Evolutionary conservation across 2,888 invertebrate species (phyloP), one percentile per base, ranked within the genome.

Genomic region (Lasioglossum pauxillum): DNA sequence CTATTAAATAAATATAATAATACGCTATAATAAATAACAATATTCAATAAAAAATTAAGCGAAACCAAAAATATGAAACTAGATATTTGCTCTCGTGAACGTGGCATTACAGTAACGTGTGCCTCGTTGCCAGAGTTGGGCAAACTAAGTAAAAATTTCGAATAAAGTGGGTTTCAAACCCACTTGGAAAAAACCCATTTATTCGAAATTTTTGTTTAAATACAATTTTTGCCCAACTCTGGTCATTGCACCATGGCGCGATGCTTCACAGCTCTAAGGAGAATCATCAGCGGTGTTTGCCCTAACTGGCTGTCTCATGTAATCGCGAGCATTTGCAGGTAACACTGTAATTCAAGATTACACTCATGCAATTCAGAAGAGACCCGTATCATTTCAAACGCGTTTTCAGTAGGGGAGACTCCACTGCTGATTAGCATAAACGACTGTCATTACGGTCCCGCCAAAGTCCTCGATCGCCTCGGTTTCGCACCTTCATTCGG

Each of bases 381-480:
- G 23, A 19, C 14, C 46, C 67, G n/a, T 82, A 35, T 72, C 41
- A 35, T 60, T 73, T 23, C 1, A 7, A 49, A 7, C 23, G 74
- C 53, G 10, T 57, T 23, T n/a, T n/a, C n/a, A 16, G 27, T 12
- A 16, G 27, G 4, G 16, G 53, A 67, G 69, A 41, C 23, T 23
- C n/a, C 38, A 14, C 27, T 7, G 44, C 38, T 19, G 14, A 79
- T 85, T 79, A 76, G 44, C 78, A 76, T 67, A 67, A 73, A 72
- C n/a, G 53, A 10, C 78, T 64, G 72, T 79, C 75, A 67, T 79
- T 85, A 83, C 49, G 38, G 35, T 16, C 49, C 19, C 35, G 27
- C 31, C 35, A 74, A 73, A 49, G 49, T 16, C 71, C 27, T 27
- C 78, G 14, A 71, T 67, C 53, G 75, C 49, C 44, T 10, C 16